Conservation (phyloP, 2,113 vertebrate species). For the Crotalus helleri region DNA sequence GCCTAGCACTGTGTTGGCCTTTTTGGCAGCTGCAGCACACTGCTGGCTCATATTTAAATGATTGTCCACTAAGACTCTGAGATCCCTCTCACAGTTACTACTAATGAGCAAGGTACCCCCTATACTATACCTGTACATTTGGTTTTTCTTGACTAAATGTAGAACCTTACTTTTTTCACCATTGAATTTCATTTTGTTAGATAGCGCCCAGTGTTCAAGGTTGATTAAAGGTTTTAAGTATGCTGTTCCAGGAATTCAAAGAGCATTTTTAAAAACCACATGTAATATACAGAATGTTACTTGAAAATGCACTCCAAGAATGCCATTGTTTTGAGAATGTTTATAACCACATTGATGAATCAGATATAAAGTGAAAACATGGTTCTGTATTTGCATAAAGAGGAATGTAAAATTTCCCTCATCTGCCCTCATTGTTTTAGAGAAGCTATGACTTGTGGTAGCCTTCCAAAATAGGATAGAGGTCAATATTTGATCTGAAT, state of each 20-base stretch:
- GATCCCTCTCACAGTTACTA: no score
- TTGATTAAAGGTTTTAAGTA: neutral
- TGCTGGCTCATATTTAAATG: no score
- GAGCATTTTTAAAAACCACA: neutral
- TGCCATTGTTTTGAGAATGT: conserved; percentile 15
- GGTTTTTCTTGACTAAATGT: no score
- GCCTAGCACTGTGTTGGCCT: no score
- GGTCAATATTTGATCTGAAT: neutral
- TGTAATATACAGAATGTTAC: conserved; percentile 23
- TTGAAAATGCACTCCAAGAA: conserved; percentile 19
- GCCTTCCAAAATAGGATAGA: neutral
- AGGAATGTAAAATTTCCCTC: neutral
- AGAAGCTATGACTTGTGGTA: neutral
- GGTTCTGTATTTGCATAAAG: neutral
- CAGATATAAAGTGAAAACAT: neutral
- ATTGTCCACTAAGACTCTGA: no score
- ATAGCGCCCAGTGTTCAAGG: no score
- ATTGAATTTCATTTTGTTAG: no score
- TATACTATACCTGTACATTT: no score
- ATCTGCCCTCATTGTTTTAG: neutral
- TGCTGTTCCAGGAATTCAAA: neutral
- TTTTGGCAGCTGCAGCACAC: no score
- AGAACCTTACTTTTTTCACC: no score
- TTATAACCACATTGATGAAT: neutral
- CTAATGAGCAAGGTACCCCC: no score